phyloP scores from a whole-genome alignment of 53 echinoderm and acorn worm species.

The Mesocentrotus franciscanus region DNA sequence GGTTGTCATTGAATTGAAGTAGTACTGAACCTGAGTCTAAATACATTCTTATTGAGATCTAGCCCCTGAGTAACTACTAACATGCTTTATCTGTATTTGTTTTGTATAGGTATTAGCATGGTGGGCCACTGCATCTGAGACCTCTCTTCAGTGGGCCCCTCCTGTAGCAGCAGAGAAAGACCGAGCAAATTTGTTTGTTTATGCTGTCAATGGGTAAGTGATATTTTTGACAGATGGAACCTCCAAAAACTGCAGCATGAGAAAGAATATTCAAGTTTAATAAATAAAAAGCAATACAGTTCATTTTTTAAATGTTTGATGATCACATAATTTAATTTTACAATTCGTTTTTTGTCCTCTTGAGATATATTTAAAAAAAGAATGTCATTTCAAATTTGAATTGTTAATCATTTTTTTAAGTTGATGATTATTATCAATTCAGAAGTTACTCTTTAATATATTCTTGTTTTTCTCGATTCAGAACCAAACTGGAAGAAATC shows the following conservation, averaged over 20 bases:
- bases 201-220: slow-evolving; percentile 87
- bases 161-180: slow-evolving; percentile 91
- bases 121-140: slow-evolving; percentile 80
- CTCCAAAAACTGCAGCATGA: too few species aligned
- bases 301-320: neutral
- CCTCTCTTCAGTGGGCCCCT: slow-evolving; percentile 87
- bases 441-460: neutral
- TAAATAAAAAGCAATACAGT: neutral
- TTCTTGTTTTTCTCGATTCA: slow-evolving; percentile 59
- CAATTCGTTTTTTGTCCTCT: neutral
- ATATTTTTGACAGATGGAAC: too few species aligned
- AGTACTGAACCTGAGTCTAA: neutral
- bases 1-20: neutral
- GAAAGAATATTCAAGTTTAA: too few species aligned
- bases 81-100: neutral
- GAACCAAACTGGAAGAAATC: slow-evolving; percentile 90
- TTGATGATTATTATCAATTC: neutral
- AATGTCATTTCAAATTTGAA: neutral
- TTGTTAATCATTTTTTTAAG: neutral
- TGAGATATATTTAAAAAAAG: neutral
- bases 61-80: neutral
- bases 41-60: neutral
- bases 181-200: slow-evolving; percentile 86
- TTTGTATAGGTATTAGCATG: slow-evolving; percentile 83
- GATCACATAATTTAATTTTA: neutral